These are phyloP conservation scores for Dipodomys ordii DNA, from an alignment of 2,113 vertebrate species.

Conservation along the genomic window DNA sequence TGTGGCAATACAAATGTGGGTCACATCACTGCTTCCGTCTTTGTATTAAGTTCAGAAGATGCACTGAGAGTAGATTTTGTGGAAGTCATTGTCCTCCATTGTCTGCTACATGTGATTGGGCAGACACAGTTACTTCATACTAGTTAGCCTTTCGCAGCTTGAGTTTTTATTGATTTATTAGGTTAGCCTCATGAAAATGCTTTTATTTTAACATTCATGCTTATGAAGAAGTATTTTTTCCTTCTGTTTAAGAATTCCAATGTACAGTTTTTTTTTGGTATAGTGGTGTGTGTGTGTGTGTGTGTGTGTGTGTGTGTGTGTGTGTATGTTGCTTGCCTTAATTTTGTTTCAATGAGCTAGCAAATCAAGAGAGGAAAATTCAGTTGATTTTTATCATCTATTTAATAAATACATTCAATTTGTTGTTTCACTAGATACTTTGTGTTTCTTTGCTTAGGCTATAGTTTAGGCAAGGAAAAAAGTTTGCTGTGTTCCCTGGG, in stretches of 20 bases:
- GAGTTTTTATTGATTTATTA: background rate
- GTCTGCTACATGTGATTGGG: background rate
- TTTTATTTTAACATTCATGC: background rate
- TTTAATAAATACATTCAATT: background rate
- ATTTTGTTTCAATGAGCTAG: conserved; percentile 28
- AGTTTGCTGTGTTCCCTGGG: background rate
- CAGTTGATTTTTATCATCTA: background rate
- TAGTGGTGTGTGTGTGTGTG: too few species aligned
- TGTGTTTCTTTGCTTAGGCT: background rate
- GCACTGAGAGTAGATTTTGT: background rate
- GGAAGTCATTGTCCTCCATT: background rate
- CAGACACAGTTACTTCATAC: background rate
- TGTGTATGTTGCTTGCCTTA: background rate
- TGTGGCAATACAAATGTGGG: background rate
- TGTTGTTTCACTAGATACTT: background rate
- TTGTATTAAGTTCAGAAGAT: conserved; percentile 10
- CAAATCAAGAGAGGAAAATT: background rate
- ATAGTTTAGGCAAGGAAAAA: conserved; percentile 7
- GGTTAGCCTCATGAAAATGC: background rate
- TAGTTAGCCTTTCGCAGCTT: background rate
- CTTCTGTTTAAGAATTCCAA: background rate
- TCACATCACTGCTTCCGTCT: background rate
- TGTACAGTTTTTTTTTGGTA: background rate
- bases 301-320: too few species aligned
- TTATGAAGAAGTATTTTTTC: background rate